Base-by-base conservation (phyloP, 2,888 invertebrate genomes). In the Hartigia nigra region DNA sequence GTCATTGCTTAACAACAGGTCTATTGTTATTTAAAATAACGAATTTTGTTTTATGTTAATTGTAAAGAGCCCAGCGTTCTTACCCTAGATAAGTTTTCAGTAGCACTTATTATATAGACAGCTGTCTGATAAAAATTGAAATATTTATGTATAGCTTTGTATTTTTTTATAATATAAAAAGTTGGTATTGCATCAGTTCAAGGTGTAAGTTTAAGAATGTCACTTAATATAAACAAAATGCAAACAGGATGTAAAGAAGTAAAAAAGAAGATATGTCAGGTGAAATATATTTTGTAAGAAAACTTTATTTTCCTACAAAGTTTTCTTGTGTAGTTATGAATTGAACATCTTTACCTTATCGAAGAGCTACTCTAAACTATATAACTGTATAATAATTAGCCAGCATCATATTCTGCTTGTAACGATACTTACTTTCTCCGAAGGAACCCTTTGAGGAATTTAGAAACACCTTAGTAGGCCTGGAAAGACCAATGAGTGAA, bases 401-500 rank as follows among this genome's bases (percentile, higher is more conserved):
- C 23, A 55, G 9, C 55, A 55, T 55, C 55, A 23, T 55, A 23
- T 9, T 14, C 55, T 9, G 55, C 55, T 55, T 23, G 23, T 23
- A 55, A 55, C 55, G 55, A 55, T 55, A 55, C 55, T 55, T 23
- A 76, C 39, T 76, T 37, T 78, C 37, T 70, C 72, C 70, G 70
- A n/a, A 31, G 37, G 78, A 85, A 76, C 77, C 78, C 82, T 82
- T 81, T 78, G 79, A 72, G 79, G 82, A 82, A 80, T 82, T 70
- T 78, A 80, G 31, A 77, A 82, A 82, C 82, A 86, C 84, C 83
- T 86, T 82, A 34, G 81, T 80, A 83, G 82, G 84, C 84, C 84
- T 87, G 84, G 84, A 86, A 83, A 85, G 86, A 84, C 80, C 84
- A 86, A 79, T 82, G 85, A 80, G 78, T 80, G 82, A 79, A 82